Base-by-base conservation (phyloP, 2,797 vertebrate species). In the Brotula barbata region DNA sequence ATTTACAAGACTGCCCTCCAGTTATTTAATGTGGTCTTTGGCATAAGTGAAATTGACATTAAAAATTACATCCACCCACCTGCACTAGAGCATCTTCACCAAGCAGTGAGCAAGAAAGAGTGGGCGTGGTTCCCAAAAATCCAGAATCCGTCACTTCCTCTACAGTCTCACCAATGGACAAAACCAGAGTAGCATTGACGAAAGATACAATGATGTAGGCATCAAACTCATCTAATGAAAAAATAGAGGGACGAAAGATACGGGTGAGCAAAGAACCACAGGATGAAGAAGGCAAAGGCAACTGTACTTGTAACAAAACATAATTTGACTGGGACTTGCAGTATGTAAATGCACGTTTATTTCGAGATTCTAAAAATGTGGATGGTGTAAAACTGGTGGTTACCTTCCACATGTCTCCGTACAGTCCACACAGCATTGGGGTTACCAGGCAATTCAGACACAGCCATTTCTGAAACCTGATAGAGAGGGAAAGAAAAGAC, bases 341-440 rank as follows among this genome's bases (percentile, higher is more conserved):
- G n/a, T n/a, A n/a, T n/a, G n/a, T n/a, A n/a, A n/a, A n/a, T n/a
- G n/a, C n/a, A n/a, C n/a, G n/a, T n/a, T n/a, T n/a, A n/a, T n/a
- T n/a, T n/a, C n/a, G 31, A 4, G 5, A 2, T 11, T 34, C 5
- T 2, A 16, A 13, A 40, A 13, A 44, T 19, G 0, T 1, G 12
- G 19, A 1, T 19, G 6, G 12, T 40, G 16, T 19, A 17, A 6
- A 48, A 54, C 9, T 23, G 14, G 14, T 46, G 16, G 44, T 67
- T 93, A 99, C 97, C 97, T 94, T 99, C 97, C 15, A 99, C 92
- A 3, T 99, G 97, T 58, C 94, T 93, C 78, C 96, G 94, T 16
- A 99, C 97, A 0, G 97, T 99, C 97, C 97, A 99, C 36, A 99
- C 97, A 69, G 97, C 97, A n/a, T 99, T 99, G 47, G 97, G 97